phyloP scores from a whole-genome alignment of 1,140 invertebrate species.

The Eufriesea mexicana region DNA sequence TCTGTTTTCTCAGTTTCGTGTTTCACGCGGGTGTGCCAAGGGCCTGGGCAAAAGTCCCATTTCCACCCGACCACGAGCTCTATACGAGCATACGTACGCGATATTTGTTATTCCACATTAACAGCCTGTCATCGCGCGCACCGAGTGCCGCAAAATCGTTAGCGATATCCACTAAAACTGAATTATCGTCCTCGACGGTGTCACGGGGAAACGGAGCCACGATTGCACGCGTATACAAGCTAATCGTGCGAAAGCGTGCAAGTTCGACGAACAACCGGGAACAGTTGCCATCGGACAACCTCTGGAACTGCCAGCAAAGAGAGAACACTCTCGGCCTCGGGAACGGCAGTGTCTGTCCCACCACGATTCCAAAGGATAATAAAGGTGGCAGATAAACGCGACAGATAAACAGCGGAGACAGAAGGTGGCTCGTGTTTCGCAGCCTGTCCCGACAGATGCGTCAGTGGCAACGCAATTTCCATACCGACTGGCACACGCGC shows the following conservation, averaged over 20 bases:
- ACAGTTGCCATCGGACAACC: background rate
- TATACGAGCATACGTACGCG: background rate
- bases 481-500: conserved; percentile 20
- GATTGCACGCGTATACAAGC: background rate
- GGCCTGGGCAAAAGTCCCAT: conserved; percentile 16
- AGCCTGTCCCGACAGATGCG: conserved; percentile 31
- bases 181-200: background rate
- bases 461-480: conserved; percentile 37
- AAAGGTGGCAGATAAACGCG: background rate
- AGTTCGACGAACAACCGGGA: background rate
- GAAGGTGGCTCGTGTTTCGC: background rate
- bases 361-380: background rate
- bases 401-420: background rate
- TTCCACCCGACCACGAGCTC: background rate
- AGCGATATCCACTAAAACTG: background rate
- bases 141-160: background rate
- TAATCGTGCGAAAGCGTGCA: background rate
- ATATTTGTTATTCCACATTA: background rate
- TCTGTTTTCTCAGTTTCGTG: background rate
- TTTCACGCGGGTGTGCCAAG: background rate
- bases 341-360: too few species aligned
- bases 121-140: background rate
- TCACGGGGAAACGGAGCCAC: background rate
- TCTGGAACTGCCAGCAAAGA: too few species aligned
- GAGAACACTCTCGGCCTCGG: too few species aligned